Base-by-base conservation (phyloP, 2,888 invertebrate species). In the Xylota segnis region DNA sequence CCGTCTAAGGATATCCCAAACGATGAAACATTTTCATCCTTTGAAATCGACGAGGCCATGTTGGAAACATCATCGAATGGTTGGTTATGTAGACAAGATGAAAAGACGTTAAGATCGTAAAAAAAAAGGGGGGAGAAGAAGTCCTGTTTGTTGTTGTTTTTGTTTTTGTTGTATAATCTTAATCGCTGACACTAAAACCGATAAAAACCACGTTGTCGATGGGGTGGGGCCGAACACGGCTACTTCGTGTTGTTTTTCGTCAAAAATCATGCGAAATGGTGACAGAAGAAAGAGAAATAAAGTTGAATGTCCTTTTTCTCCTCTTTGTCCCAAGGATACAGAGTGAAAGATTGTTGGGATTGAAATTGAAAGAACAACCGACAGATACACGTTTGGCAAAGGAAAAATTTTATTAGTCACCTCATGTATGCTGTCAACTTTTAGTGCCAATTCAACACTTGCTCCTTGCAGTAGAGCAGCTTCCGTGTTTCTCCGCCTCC, bases 171-270 rank as follows among this genome's bases (percentile, higher is more conserved):
- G 14, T 66, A 43, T 54, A 37, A 45, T 65, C 65, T 65, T 58
- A 66, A 71, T 83, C 58, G 45, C 40, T 65, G 71, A 45, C 65
- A 71, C 58, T 71, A 32, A 27, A 56, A 66, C 37, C 66, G 18
- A 59, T 72, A 61, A 68, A 72, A 76, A 65, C 58, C 63, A 76
- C 82, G 76, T n/a, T 75, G 81, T 37, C 59, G 32, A n/a, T 34
- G 34, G 34, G 32, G 14, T 5, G 12, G 47, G 10, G n/a, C 0
- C 4, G 18, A 5, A 18, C 18, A 7, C 10, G 1, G 37, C 10
- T 7, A 2, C 4, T 10, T 45, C 5, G 32, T 59, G 23, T n/a
- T 18, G 52, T 61, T 40, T 50, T 50, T 29, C 34, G 16, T 43
- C 45, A 59, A 56, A 59, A 37, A 47, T 50, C 65, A 37, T 23